Percentiles rank a stretch among this genome's conserved stretches.
Evolutionary conservation across 2,888 invertebrate species (phyloP).

Genomic region (Drosophila picticornis): DNA sequence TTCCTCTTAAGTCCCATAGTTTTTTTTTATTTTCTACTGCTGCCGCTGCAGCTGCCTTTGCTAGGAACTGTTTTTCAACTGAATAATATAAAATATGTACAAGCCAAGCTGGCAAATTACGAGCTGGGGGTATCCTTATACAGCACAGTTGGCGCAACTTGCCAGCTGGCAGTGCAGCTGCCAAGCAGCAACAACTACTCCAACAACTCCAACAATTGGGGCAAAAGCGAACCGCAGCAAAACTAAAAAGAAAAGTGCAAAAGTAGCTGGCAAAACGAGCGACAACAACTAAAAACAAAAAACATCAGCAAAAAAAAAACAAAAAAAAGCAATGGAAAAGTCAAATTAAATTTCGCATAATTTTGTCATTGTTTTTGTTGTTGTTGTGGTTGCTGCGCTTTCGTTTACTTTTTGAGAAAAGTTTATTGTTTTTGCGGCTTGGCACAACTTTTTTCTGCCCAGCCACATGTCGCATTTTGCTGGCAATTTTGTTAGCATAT

Average conservation of each 20-base stretch:
- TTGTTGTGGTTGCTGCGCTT: conserved; percentile 46
- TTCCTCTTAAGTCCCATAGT: conserved; percentile 25
- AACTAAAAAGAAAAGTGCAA: conserved; percentile 70
- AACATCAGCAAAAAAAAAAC: conserved; percentile 6
- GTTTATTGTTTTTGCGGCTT: conserved; percentile 78
- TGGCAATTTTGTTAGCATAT: conserved; percentile 48
- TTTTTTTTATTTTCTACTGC: conserved; percentile 6
- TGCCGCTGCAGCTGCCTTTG: background rate
- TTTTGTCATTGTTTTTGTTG: conserved; percentile 57
- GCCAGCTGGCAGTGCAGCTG: conserved; percentile 72
- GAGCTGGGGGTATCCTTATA: conserved; percentile 51
- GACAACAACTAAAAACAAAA: conserved; percentile 44
- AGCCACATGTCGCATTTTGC: conserved; percentile 78
- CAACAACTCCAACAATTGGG: conserved; percentile 29
- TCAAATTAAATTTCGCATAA: conserved; percentile 81
- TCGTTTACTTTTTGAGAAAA: conserved; percentile 60
- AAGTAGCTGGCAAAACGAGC: conserved; percentile 58
- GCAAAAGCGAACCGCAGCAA: conserved; percentile 41
- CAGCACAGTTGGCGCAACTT: conserved; percentile 67
- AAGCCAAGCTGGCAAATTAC: conserved; percentile 77
- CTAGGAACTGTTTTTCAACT: conserved; percentile 57
- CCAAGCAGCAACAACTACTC: conserved; percentile 24
- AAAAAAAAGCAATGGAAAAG: conserved; percentile 59
- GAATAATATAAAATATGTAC: conserved; percentile 78
- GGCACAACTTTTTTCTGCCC: conserved; percentile 67